These are phyloP conservation scores for Sinocyclocheilus anophthalmus DNA, from an alignment of 2,113 vertebrate genomes.

Conservation along the genomic window DNA sequence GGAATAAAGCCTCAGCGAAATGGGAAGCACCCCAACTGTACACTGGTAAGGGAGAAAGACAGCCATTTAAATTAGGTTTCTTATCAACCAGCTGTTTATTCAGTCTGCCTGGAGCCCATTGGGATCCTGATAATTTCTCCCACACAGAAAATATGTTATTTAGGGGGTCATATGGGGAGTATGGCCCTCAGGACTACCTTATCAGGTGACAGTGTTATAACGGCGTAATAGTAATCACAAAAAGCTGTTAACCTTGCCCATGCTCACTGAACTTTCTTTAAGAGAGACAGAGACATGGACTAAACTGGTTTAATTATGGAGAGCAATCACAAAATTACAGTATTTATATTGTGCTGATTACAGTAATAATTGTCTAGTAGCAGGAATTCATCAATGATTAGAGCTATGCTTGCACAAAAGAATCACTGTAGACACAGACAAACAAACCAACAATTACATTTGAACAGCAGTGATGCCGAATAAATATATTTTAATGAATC, in stretches of 20 bases:
- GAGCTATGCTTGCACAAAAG: neutral
- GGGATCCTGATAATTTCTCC: slow-evolving; percentile 52
- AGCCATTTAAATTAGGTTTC: slow-evolving; percentile 42
- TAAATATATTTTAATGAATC: too few relatives aligned
- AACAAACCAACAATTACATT: neutral
- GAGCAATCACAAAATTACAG: slow-evolving; percentile 9
- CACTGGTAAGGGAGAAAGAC: slow-evolving; percentile 55
- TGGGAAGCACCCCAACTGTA: slow-evolving; percentile 55
- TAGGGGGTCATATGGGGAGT: slow-evolving; percentile 56
- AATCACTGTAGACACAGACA: neutral
- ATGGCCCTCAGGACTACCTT: slow-evolving; percentile 56
- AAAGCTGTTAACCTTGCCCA: slow-evolving; percentile 21
- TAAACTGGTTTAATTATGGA: slow-evolving; percentile 1
- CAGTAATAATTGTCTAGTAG: slow-evolving; percentile 59
- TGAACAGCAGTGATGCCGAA: neutral
- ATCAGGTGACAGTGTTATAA: slow-evolving; percentile 52
- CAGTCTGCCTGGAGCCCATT: slow-evolving; percentile 33
- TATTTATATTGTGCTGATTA: slow-evolving; percentile 51
- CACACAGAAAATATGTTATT: slow-evolving; percentile 55
- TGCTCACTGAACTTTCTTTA: slow-evolving; percentile 17
- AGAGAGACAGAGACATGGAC: neutral
- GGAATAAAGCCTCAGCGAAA: slow-evolving; percentile 49
- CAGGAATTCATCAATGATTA: slow-evolving; percentile 53
- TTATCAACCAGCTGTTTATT: slow-evolving; percentile 43
- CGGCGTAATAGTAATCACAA: slow-evolving; percentile 10